Percentiles rank a stretch among this genome's conserved stretches.
These are phyloP conservation scores for Lasioglossum pauxillum DNA, from an alignment of 2,888 invertebrate genomes.

Conservation along the genomic window DNA sequence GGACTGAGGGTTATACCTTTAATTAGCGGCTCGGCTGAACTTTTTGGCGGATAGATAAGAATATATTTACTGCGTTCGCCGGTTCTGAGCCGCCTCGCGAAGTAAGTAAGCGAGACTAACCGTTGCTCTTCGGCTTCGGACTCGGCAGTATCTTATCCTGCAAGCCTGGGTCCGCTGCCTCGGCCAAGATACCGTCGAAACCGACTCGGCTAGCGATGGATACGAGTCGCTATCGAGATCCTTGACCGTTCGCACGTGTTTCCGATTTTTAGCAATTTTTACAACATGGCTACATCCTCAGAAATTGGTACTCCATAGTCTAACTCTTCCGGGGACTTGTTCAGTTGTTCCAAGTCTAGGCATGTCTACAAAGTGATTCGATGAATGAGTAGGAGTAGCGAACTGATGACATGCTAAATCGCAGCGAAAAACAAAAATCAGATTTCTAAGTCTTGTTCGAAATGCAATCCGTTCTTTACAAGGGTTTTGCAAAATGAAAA, in stretches of 20 bases:
- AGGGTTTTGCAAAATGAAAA: not conserved
- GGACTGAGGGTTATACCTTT: slow-evolving; percentile 76
- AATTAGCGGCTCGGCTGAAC: slow-evolving; percentile 80
- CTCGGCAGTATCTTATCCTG: slow-evolving; percentile 74
- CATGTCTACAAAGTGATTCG: not conserved
- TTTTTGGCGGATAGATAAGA: slow-evolving; percentile 81
- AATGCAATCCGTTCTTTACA: not conserved
- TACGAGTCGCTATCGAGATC: slow-evolving; percentile 62
- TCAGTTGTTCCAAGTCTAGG: not conserved
- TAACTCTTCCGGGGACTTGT: not conserved
- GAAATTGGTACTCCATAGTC: not conserved
- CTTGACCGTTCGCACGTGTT: not conserved
- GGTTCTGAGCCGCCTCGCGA: slow-evolving; percentile 48
- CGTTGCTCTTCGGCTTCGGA: slow-evolving; percentile 67
- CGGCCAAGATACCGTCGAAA: slow-evolving; percentile 68
- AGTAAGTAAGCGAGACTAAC: slow-evolving; percentile 71
- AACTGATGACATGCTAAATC: not conserved
- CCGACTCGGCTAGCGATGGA: slow-evolving; percentile 65
- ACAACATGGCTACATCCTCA: not conserved
- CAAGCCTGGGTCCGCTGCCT: slow-evolving; percentile 45
- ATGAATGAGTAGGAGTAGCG: not conserved
- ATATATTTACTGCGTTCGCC: slow-evolving; percentile 78
- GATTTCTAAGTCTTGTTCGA: not conserved
- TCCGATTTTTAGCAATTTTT: not conserved
- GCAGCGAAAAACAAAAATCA: not conserved